These are phyloP conservation scores for Parazoanthus darwini DNA, from an alignment of 92 coral and sea anemone species.

Conservation along the genomic window DNA sequence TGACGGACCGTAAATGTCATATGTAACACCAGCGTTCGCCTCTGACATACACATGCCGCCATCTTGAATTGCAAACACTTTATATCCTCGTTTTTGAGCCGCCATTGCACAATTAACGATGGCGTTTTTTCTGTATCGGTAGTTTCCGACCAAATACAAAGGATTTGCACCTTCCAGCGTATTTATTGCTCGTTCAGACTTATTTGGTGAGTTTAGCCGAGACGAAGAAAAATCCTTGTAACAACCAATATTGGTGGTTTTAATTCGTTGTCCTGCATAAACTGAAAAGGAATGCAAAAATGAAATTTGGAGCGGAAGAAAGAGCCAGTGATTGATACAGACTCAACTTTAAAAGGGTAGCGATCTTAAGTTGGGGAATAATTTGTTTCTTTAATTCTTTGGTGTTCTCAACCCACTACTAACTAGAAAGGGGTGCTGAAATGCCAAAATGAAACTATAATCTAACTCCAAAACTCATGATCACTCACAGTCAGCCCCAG, in stretches of 20 bases:
- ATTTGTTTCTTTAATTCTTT: no score
- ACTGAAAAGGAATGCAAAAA: background rate
- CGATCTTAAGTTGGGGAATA: no score
- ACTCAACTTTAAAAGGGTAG: no score
- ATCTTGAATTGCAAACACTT: constrained; percentile 10
- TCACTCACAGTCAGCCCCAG: no score
- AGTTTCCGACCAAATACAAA: background rate
- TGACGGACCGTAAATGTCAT: constrained; percentile 5
- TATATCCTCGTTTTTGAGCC: background rate
- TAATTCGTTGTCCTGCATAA: background rate
- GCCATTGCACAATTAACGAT: background rate
- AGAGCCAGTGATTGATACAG: no score
- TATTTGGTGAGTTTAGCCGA: background rate
- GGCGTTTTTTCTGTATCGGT: background rate
- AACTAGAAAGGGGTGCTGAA: no score
- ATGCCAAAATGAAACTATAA: no score
- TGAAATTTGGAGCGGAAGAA: no score
- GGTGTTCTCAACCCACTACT: no score
- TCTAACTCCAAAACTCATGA: no score
- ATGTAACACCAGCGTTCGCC: background rate
- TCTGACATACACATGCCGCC: constrained; percentile 8
- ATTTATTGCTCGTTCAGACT: background rate
- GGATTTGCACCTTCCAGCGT: background rate
- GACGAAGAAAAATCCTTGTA: background rate
- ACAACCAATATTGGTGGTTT: background rate